Conservation (phyloP, 1,140 invertebrate genomes). For the Caligus rogercresseyi region DNA sequence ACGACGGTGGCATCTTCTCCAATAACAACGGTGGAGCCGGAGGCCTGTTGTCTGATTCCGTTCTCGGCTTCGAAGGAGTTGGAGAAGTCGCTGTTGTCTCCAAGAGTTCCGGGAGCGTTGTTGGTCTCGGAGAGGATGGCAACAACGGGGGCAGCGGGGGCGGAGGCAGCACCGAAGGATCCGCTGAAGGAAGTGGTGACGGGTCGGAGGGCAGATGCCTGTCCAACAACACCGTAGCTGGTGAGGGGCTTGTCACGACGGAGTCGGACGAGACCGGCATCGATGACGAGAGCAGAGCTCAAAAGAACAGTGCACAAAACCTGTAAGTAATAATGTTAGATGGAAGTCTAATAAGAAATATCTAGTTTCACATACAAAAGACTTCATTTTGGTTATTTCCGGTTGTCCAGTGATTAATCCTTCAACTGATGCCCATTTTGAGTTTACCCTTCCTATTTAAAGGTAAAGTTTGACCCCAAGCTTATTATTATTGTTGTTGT, state of each 20-base stretch:
- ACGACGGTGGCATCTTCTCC: neutral
- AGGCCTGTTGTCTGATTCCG: neutral
- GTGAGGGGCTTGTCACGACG: neutral
- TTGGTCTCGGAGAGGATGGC: neutral
- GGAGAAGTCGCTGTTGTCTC: slow-evolving; percentile 7
- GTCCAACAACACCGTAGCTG: neutral
- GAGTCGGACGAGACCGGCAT: neutral
- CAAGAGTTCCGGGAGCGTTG: neutral
- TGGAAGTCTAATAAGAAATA: neutral
- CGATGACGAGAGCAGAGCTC: neutral
- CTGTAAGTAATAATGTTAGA: neutral
- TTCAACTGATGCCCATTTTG: neutral
- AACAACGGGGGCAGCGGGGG: neutral
- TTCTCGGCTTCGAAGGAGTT: slow-evolving; percentile 12
- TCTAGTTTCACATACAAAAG: neutral
- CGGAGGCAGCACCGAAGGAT: neutral
- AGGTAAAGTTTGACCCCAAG: neutral
- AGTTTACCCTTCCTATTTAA: neutral
- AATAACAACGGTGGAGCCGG: neutral
- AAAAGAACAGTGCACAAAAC: neutral
- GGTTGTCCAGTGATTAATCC: neutral
- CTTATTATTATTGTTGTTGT: neutral
- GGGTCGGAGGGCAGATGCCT: neutral
- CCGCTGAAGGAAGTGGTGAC: neutral
- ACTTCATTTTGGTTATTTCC: neutral